A percentile compares a stretch with the other conserved stretches of the same genome.
phyloP scores from a whole-genome alignment of 2,888 invertebrate genomes.

The Labia minor region DNA sequence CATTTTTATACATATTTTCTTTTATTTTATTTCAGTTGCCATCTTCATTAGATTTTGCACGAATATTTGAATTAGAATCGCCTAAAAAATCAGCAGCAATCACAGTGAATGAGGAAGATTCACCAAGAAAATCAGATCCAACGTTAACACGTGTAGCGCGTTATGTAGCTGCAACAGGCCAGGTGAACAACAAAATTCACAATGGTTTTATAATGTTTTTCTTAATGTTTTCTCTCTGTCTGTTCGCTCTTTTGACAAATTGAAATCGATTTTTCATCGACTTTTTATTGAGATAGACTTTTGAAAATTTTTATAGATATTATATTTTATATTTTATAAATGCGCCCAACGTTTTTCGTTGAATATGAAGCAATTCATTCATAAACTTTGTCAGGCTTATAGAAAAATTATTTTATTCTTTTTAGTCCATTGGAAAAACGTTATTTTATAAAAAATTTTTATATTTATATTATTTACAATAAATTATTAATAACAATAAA shows the following conservation, averaged over 20 bases:
- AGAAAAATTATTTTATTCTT: too few relatives aligned
- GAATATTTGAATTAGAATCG: not conserved
- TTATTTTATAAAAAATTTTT: too few relatives aligned
- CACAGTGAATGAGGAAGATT: not conserved
- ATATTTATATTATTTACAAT: too few relatives aligned
- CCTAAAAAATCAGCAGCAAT: not conserved
- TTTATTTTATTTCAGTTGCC: not conserved
- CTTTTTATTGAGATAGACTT: too few relatives aligned
- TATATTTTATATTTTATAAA: not conserved
- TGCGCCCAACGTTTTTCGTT: too few relatives aligned
- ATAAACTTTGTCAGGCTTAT: too few relatives aligned
- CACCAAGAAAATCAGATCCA: not conserved
- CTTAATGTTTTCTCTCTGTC: not conserved
- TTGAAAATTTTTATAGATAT: not conserved
- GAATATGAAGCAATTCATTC: too few relatives aligned
- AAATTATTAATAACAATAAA: too few relatives aligned
- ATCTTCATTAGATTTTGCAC: not conserved
- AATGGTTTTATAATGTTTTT: not conserved
- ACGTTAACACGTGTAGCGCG: conserved; percentile 74
- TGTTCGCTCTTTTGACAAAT: too few relatives aligned
- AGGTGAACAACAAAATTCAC: conserved; percentile 35
- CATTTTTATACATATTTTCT: too few relatives aligned
- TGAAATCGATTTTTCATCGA: too few relatives aligned
- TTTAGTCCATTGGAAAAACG: too few relatives aligned
- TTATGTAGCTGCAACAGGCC: conserved; percentile 75